These are phyloP conservation scores for Pentalonia nigronervosa DNA, from an alignment of 1,140 invertebrate genomes.

Conservation along the genomic window DNA sequence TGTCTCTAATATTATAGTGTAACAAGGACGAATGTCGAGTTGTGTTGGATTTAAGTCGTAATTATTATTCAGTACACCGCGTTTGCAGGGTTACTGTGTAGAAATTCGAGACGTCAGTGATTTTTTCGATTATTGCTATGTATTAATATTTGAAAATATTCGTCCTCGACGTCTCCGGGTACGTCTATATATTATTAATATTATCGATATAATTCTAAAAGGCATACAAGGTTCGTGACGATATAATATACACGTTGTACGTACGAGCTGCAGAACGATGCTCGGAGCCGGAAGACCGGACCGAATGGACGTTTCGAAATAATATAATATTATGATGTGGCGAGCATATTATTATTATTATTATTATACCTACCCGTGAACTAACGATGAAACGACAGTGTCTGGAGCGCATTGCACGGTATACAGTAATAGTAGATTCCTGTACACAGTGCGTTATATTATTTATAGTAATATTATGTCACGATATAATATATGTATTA, in stretches of 20 bases:
- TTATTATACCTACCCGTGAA: not conserved
- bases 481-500: conserved; percentile 17
- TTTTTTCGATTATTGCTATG: not conserved
- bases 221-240: not conserved
- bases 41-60: not conserved
- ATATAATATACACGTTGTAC: not conserved
- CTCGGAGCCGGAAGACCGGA: not conserved
- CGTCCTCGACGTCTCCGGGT: not conserved
- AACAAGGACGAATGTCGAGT: not conserved
- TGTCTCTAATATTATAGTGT: not conserved
- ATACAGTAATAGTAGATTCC: not conserved
- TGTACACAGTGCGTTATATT: not conserved
- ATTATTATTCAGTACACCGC: not conserved
- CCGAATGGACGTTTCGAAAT: conserved; percentile 1
- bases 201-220: no score
- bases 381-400: not conserved
- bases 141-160: not conserved
- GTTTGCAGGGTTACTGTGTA: not conserved
- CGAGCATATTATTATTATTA: not conserved
- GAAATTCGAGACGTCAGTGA: not conserved
- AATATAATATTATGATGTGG: not conserved
- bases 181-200: not conserved
- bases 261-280: not conserved
- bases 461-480: conserved; percentile 18
- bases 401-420: not conserved